These are phyloP conservation scores for Tuberolachnus salignus DNA, from an alignment of 2,888 invertebrate species.

Conservation along the genomic window DNA sequence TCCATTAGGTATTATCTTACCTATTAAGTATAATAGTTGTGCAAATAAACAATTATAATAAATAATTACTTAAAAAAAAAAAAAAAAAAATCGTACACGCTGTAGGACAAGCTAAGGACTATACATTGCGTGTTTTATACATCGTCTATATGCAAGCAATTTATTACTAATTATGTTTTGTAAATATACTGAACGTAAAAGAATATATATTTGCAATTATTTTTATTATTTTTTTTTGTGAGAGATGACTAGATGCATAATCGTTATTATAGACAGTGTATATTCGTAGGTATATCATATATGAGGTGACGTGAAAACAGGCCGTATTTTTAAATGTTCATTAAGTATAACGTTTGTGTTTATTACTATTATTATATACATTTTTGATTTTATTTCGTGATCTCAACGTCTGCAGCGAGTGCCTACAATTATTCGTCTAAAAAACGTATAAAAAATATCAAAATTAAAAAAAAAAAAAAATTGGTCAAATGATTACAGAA, in stretches of 20 bases:
- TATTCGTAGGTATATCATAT: too few species aligned
- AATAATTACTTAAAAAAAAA: too few species aligned
- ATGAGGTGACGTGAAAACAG: not conserved
- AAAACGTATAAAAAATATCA: constrained; percentile 1
- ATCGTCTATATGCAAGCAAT: not conserved
- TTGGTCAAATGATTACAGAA: constrained; percentile 25
- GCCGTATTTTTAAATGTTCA: not conserved
- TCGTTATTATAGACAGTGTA: not conserved
- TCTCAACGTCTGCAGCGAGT: not conserved
- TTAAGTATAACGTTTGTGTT: not conserved
- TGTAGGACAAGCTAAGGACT: too few species aligned
- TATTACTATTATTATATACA: not conserved
- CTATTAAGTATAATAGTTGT: too few species aligned
- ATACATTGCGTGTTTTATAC: not conserved
- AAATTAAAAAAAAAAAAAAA: constrained; percentile 36
- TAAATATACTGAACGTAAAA: not conserved
- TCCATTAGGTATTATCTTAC: too few species aligned
- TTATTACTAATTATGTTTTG: not conserved
- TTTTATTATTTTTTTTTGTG: not conserved
- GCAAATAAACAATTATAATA: too few species aligned
- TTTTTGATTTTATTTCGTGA: constrained; percentile 5
- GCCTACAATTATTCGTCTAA: not conserved
- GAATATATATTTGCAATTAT: too few species aligned
- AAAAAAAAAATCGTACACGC: too few species aligned
- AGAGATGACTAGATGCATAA: not conserved